phyloP scores from a whole-genome alignment of 1,140 invertebrate species.

The Drosophila simulans region DNA sequence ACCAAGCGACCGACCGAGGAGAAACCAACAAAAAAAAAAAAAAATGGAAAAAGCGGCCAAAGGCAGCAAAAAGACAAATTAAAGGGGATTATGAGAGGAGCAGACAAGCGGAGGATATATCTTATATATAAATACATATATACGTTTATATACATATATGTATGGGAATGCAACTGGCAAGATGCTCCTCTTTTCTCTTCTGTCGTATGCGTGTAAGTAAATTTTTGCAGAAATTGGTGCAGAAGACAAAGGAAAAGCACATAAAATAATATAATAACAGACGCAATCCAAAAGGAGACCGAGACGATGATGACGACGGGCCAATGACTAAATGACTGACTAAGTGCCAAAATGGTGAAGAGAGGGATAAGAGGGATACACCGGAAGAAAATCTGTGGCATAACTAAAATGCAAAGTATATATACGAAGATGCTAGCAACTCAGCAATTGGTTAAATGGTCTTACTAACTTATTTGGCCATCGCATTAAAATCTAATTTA shows the following conservation, averaged over 20 bases:
- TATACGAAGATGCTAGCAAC: too few relatives aligned
- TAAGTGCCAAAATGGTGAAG: constrained; percentile 71
- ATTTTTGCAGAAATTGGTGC: constrained; percentile 80
- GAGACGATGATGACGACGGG: constrained; percentile 52
- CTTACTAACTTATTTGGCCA: too few relatives aligned
- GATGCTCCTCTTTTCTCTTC: constrained; percentile 10
- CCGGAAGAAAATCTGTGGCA: neutral
- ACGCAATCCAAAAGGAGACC: constrained; percentile 57
- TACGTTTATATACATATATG: constrained; percentile 25
- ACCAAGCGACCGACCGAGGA: constrained; percentile 41
- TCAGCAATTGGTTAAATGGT: too few relatives aligned
- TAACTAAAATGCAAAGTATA: neutral
- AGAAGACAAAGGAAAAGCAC: constrained; percentile 80
- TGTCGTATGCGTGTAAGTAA: constrained; percentile 56
- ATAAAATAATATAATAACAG: constrained; percentile 78
- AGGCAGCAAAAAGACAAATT: constrained; percentile 76
- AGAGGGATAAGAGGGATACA: neutral
- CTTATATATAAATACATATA: constrained; percentile 29
- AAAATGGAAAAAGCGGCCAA: constrained; percentile 20
- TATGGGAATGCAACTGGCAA: constrained; percentile 49
- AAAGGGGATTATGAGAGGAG: constrained; percentile 75
- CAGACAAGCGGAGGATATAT: constrained; percentile 36
- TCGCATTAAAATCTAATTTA: too few relatives aligned
- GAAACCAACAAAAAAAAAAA: constrained; percentile 32
- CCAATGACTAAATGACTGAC: constrained; percentile 82